Evolutionary conservation across 2,888 invertebrate species (phyloP).

Genomic region (Hirtodrosophila histrioides): DNA sequence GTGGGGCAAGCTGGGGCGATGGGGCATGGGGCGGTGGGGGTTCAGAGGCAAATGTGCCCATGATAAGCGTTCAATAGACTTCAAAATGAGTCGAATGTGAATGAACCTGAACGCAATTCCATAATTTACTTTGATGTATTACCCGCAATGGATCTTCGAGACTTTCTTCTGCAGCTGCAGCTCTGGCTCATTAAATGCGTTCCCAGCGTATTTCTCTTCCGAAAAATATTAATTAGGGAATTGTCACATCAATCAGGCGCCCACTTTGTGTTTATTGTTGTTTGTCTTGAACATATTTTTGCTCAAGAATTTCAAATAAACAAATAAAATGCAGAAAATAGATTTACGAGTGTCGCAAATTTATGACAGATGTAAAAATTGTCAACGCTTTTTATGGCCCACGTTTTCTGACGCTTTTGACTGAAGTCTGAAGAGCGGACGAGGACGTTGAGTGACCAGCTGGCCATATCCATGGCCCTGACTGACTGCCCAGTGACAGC

Average conservation of each 20-base stretch:
- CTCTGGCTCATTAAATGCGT: slow-evolving; percentile 64
- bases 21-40: too few relatives aligned
- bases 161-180: slow-evolving; percentile 17
- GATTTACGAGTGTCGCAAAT: slow-evolving; percentile 72
- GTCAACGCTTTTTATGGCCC: slow-evolving; percentile 63
- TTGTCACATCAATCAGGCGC: slow-evolving; percentile 81
- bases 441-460: slow-evolving; percentile 41
- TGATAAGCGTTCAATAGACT: slow-evolving; percentile 49
- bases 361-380: slow-evolving; percentile 78
- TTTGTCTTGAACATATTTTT: slow-evolving; percentile 6
- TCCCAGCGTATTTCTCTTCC: slow-evolving; percentile 27
- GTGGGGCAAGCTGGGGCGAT: too few relatives aligned
- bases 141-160: slow-evolving; percentile 29
- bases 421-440: slow-evolving; percentile 43
- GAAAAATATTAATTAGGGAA: slow-evolving; percentile 75
- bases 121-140: slow-evolving; percentile 68
- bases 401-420: slow-evolving; percentile 52
- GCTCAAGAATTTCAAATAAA: slow-evolving; percentile 69
- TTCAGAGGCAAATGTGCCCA: too few relatives aligned
- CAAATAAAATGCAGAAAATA: slow-evolving; percentile 79
- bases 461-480: slow-evolving; percentile 61
- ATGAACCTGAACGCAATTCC: slow-evolving; percentile 56
- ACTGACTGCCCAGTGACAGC: slow-evolving; percentile 19
- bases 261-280: slow-evolving; percentile 58
- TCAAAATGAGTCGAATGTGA: slow-evolving; percentile 51